Evolutionary conservation across 2,113 vertebrate genomes (phyloP).

Genomic region (Poeciliopsis turrubarensis): DNA sequence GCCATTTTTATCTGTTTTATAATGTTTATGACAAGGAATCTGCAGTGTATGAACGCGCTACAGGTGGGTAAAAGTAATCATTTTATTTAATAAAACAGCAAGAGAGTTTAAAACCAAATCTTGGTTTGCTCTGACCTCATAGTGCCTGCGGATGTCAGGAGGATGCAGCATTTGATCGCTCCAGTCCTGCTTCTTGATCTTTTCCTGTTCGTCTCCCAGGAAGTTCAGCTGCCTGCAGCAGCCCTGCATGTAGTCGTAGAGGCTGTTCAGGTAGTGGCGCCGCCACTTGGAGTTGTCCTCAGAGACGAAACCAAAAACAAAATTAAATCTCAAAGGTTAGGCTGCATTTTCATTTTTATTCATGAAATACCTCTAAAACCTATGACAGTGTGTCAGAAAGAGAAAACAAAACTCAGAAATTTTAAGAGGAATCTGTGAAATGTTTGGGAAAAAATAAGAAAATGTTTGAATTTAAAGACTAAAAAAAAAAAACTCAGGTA

Average conservation of each 20-base stretch:
- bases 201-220: slow-evolving; percentile 86
- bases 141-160: slow-evolving; percentile 81
- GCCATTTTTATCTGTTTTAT: too few species aligned
- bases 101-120: background rate
- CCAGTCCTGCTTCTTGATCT: slow-evolving; percentile 92
- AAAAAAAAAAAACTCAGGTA: too few species aligned
- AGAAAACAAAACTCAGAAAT: too few species aligned
- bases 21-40: too few species aligned
- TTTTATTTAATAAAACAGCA: background rate
- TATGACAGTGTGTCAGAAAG: too few species aligned
- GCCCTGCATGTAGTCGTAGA: slow-evolving; percentile 92
- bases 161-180: slow-evolving; percentile 90
- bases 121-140: slow-evolving; percentile 83
- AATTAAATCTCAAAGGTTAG: background rate
- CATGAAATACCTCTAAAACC: too few species aligned
- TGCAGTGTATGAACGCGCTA: too few species aligned
- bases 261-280: slow-evolving; percentile 88
- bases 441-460: too few species aligned
- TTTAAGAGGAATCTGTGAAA: too few species aligned
- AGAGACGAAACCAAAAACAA: background rate
- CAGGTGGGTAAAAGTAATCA: too few species aligned
- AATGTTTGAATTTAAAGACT: too few species aligned
- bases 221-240: slow-evolving; percentile 87
- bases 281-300: slow-evolving; percentile 93
- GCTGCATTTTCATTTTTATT: too few species aligned